phyloP scores from a whole-genome alignment of 2,888 invertebrate genomes.

The Lypha dubia region DNA sequence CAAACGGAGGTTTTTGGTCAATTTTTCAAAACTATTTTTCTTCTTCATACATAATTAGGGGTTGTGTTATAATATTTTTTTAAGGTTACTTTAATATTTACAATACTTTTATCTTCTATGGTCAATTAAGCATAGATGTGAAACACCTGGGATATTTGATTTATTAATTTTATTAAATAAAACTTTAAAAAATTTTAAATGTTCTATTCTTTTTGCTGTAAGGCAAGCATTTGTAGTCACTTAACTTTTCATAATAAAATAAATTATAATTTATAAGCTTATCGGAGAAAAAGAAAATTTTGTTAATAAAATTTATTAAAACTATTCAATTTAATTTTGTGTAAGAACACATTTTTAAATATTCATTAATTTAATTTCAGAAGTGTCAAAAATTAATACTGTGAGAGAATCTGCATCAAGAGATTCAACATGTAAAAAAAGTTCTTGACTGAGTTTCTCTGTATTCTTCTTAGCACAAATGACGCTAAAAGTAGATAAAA shows the following conservation, averaged over 20 bases:
- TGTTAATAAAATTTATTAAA: background rate
- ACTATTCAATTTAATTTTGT: no score
- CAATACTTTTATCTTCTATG: conserved; percentile 29
- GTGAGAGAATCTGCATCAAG: no score
- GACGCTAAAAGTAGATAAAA: no score
- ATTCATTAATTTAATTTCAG: no score
- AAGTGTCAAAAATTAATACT: no score
- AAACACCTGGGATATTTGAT: conserved; percentile 51
- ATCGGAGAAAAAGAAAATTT: background rate
- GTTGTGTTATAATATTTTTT: conserved; percentile 42
- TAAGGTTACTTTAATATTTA: conserved; percentile 32
- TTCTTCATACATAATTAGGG: background rate
- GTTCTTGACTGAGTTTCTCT: no score
- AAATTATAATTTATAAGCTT: background rate
- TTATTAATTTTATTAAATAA: conserved; percentile 13
- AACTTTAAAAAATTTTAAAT: background rate
- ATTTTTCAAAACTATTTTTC: conserved; percentile 39
- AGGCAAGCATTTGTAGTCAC: background rate
- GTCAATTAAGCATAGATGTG: conserved; percentile 57
- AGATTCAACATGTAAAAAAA: no score
- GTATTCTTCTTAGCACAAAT: no score
- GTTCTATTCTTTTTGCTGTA: background rate
- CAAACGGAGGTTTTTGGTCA: conserved; percentile 24
- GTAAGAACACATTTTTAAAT: no score
- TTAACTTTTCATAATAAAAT: background rate